Conservation (phyloP, 2,797 vertebrate species). For the Anas capensis region DNA sequence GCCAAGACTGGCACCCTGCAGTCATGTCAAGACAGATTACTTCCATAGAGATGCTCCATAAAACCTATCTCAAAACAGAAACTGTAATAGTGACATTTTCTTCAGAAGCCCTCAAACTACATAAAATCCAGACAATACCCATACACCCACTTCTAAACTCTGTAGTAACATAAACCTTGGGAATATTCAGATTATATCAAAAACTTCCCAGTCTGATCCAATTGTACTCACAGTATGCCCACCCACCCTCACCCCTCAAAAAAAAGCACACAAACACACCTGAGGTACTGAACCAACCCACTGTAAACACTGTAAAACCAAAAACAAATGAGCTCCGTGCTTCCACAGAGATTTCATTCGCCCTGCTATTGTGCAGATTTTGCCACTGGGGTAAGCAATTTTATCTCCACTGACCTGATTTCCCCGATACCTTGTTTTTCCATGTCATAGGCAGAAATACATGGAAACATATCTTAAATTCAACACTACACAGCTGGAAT, state of each 20-base stretch:
- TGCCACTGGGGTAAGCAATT: background rate
- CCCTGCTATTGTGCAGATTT: background rate
- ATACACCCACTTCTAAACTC: background rate
- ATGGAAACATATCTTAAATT: background rate
- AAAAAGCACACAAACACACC: background rate
- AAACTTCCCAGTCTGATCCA: background rate
- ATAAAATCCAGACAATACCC: background rate
- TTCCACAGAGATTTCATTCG: background rate
- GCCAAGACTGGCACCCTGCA: conserved; percentile 15
- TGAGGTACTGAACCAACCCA: background rate
- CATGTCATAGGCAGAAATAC: background rate
- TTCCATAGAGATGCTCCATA: conserved; percentile 24
- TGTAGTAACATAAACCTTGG: background rate
- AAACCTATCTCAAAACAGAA: background rate
- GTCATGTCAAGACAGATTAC: conserved; percentile 60
- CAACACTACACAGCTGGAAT: background rate
- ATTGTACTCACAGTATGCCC: background rate
- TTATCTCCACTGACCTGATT: background rate
- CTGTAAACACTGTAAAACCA: background rate
- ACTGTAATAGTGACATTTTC: background rate
- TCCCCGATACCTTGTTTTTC: background rate
- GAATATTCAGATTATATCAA: background rate
- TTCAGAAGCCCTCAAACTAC: background rate
- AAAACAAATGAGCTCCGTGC: rapidly evolving
- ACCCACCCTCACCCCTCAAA: background rate